Evolutionary conservation across 2,113 vertebrate species (phyloP).

Genomic region (Damaliscus lunatus): DNA sequence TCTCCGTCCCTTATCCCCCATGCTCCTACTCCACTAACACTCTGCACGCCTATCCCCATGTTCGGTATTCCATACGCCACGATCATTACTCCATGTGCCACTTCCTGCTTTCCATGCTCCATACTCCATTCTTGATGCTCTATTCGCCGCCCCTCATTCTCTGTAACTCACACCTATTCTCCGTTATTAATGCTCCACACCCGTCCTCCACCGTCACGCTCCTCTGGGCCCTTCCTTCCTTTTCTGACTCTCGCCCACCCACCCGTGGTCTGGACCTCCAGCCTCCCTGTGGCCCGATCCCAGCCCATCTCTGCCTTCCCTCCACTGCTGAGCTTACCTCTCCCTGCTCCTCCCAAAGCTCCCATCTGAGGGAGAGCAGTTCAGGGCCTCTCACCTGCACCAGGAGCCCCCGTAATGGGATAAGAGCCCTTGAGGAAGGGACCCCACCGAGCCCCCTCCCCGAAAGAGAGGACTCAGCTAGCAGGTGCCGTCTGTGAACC

Average conservation of each 20-base stretch:
- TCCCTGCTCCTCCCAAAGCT: not conserved
- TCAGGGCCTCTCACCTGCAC: not conserved
- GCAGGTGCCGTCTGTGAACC: not conserved
- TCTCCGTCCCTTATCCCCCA: fast-evolving
- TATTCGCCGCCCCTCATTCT: not conserved
- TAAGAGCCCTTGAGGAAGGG: not conserved
- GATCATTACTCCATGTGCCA: fast-evolving
- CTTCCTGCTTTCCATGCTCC: not conserved
- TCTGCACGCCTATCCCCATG: fast-evolving
- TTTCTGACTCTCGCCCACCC: not conserved
- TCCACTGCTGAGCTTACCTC: not conserved
- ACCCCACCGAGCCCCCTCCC: not conserved
- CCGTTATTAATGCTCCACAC: not conserved
- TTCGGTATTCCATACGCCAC: fast-evolving
- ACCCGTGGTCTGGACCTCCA: not conserved
- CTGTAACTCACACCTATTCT: not conserved
- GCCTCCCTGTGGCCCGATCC: not conserved
- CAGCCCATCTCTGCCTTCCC: not conserved
- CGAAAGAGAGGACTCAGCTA: fast-evolving
- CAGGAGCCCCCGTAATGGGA: not conserved
- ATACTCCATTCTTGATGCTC: not conserved
- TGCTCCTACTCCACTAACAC: fast-evolving
- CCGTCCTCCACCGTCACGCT: not conserved
- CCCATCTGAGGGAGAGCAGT: not conserved
- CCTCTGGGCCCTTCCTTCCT: no score